Conservation (phyloP, 2,888 invertebrate genomes). For the Andrena camellia region DNA sequence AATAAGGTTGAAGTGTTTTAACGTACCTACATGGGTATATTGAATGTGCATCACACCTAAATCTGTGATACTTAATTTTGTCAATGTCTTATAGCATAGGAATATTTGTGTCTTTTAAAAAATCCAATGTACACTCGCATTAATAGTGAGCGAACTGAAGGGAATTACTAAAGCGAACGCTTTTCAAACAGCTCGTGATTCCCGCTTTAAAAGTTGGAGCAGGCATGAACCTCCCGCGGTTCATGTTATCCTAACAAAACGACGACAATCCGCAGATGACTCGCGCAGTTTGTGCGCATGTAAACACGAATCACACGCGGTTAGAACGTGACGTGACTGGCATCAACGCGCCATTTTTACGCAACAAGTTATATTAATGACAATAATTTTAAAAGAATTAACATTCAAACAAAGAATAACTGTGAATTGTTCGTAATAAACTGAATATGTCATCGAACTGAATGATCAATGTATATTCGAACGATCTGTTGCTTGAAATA, state of each 20-base stretch:
- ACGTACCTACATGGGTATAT: too few species aligned
- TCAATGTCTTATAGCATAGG: not conserved
- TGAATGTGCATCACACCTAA: too few species aligned
- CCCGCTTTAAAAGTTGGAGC: not conserved
- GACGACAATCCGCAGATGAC: constrained; percentile 83
- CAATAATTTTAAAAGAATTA: not conserved
- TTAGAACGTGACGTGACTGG: constrained; percentile 2
- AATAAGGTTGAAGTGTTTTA: too few species aligned
- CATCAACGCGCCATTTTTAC: constrained; percentile 2
- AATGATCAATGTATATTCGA: too few species aligned
- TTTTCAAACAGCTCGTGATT: not conserved
- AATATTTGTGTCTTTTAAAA: not conserved
- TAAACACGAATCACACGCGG: constrained; percentile 45
- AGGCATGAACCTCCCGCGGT: constrained; percentile 3
- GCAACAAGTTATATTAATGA: not conserved
- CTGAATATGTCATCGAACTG: too few species aligned
- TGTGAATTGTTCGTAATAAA: not conserved
- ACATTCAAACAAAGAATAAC: not conserved
- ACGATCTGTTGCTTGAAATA: too few species aligned
- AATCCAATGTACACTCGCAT: not conserved
- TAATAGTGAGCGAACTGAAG: constrained; percentile 31
- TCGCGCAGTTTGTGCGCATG: constrained; percentile 82
- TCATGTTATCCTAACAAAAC: constrained; percentile 77
- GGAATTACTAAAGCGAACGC: constrained; percentile 27
- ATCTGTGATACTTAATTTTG: not conserved